Base-by-base conservation (phyloP, 2,888 invertebrate genomes). In the Aphodius sticticus region DNA sequence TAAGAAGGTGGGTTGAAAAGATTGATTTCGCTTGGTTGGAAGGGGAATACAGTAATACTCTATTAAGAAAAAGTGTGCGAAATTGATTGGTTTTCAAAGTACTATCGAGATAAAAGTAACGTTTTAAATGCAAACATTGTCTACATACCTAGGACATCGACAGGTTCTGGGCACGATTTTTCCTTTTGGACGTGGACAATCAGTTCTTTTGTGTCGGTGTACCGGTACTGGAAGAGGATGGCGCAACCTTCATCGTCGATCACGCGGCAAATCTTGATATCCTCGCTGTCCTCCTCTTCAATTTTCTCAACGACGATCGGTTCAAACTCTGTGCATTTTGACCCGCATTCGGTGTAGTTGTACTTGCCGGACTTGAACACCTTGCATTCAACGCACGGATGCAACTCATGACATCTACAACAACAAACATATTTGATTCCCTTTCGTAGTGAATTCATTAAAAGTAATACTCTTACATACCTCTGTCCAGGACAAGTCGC, bases 311-410 rank as follows among this genome's bases (percentile, higher is more conserved):
- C 89, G 6, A 87, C 82, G 53, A 87, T 84, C 9, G 88, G 86
- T 69, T 84, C 82, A 81, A 87, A 88, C 16, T 77, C 80, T 1
- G 85, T 86, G 79, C 89, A 89, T 37, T 86, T 85, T 0, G 82
- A 72, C 69, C 70, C 80, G 79, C 89, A 89, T 37, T 87, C 84
- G 6, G 81, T 79, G 78, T 85, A 81, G 79, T 85, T 83, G 79
- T 86, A 86, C 16, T 85, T 84, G 53, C 91, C 91, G 5, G 87
- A 84, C 26, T 88, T 85, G 81, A 92, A 92, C 3, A 90, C 91
- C 81, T 90, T 87, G 84, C 96, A 96, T 85, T 93, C 91, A 0
- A 95, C 95, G 85, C 95, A 96, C 38, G 91, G 91, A 84, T 92
- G 92, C 79, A 95, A 91, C 82, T 94, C 92, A 77, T 92, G 91